phyloP scores from a whole-genome alignment of 1,140 invertebrate species.

The Drosophila cardini region DNA sequence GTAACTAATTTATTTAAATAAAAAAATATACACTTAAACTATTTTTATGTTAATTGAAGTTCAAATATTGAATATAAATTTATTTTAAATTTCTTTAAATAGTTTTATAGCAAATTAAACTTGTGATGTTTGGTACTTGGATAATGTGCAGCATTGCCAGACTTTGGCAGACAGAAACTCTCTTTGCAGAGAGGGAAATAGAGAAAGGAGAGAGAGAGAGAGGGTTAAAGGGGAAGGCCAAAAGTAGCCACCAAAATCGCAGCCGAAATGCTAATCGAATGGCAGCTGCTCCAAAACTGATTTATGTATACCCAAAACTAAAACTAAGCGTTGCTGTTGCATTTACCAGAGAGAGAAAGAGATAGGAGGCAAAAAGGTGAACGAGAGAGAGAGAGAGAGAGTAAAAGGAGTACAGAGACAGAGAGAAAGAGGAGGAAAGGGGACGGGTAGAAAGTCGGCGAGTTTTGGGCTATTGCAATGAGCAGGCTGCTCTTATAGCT shows the following conservation, averaged over 20 bases:
- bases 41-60: too few relatives aligned
- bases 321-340: conserved; percentile 30
- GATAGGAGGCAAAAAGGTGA: neutral
- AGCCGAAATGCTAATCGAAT: conserved; percentile 55
- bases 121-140: neutral
- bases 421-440: neutral
- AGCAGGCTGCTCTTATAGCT: conserved; percentile 7
- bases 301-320: conserved; percentile 59
- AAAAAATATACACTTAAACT: too few relatives aligned
- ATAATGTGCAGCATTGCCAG: conserved; percentile 1
- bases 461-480: conserved; percentile 32
- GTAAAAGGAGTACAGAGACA: neutral
- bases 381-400: neutral
- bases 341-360: neutral
- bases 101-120: neutral
- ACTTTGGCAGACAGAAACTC: neutral
- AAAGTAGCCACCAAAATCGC: conserved; percentile 22
- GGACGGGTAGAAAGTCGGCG: neutral
- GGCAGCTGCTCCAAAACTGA: conserved; percentile 31
- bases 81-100: too few relatives aligned
- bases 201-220: neutral
- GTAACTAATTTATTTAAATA: too few relatives aligned
- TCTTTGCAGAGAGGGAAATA: neutral
- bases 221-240: neutral
- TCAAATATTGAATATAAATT: too few relatives aligned